Evolutionary conservation across 2,113 vertebrate genomes (phyloP).

Genomic region (Paradoxurus hermaphroditus): DNA sequence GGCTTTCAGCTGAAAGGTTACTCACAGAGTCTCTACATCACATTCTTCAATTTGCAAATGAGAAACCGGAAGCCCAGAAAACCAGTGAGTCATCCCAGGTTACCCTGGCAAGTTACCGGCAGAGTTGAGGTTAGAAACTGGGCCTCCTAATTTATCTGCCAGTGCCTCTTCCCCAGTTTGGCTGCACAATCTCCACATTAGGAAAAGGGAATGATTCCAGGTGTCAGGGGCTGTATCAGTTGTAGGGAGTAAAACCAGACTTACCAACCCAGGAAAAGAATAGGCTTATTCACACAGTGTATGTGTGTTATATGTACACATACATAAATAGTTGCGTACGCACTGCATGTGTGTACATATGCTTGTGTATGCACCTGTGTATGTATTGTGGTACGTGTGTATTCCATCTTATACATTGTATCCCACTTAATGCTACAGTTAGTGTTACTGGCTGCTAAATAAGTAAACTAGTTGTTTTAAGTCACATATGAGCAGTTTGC

Average conservation of each 20-base stretch:
- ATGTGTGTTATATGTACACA: not conserved
- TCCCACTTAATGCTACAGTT: not conserved
- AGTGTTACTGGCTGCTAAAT: not conserved
- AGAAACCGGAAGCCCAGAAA: slow-evolving; percentile 25
- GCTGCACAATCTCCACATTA: not conserved
- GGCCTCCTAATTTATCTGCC: not conserved
- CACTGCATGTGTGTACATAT: not conserved
- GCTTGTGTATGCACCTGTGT: rapidly evolving
- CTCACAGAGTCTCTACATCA: not conserved
- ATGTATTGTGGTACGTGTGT: not conserved
- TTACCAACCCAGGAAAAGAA: not conserved
- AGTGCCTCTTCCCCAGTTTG: not conserved
- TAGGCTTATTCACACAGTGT: not conserved
- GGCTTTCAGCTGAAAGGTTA: slow-evolving; percentile 15
- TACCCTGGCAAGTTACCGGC: not conserved
- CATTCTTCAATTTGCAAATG: not conserved
- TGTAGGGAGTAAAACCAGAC: not conserved
- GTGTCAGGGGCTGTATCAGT: not conserved
- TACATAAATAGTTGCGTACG: not conserved
- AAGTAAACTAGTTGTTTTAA: not conserved
- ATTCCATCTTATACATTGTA: not conserved
- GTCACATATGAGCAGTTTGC: not conserved
- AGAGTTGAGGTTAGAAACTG: not conserved
- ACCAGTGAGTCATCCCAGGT: not conserved
- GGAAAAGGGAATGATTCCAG: not conserved